phyloP scores from a whole-genome alignment of 2,113 vertebrate species.

The Antechinus flavipes region DNA sequence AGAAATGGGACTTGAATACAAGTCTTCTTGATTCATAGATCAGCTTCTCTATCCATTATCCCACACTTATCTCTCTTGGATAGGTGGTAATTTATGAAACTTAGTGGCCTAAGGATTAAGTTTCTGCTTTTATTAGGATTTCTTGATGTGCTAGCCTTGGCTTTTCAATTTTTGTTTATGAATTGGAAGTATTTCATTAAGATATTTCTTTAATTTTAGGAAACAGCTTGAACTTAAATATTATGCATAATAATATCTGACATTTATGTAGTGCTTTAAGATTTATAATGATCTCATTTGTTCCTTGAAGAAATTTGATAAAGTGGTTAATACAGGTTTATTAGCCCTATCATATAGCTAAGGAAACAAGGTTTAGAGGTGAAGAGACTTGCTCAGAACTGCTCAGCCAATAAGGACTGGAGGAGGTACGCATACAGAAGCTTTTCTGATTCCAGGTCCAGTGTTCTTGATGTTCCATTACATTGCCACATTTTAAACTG shows the following conservation, averaged over 20 bases:
- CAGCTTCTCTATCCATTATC: neutral
- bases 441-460: neutral
- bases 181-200: slow-evolving; percentile 23
- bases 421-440: neutral
- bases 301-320: neutral
- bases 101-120: neutral
- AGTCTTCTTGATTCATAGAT: neutral
- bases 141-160: neutral
- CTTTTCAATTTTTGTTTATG: neutral
- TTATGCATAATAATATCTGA: slow-evolving; percentile 20
- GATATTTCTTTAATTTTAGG: slow-evolving; percentile 16
- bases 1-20: neutral
- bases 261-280: neutral
- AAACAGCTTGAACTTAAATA: slow-evolving; percentile 19
- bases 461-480: neutral
- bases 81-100: neutral
- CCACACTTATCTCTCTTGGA: neutral
- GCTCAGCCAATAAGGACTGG: neutral
- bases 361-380: neutral
- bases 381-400: neutral
- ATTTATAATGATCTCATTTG: neutral
- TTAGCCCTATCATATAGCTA: neutral
- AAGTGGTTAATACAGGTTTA: neutral
- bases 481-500: neutral
- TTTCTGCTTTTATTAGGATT: slow-evolving; percentile 14